phyloP scores from a whole-genome alignment of 2,113 vertebrate genomes.

The Craseonycteris thonglongyai region DNA sequence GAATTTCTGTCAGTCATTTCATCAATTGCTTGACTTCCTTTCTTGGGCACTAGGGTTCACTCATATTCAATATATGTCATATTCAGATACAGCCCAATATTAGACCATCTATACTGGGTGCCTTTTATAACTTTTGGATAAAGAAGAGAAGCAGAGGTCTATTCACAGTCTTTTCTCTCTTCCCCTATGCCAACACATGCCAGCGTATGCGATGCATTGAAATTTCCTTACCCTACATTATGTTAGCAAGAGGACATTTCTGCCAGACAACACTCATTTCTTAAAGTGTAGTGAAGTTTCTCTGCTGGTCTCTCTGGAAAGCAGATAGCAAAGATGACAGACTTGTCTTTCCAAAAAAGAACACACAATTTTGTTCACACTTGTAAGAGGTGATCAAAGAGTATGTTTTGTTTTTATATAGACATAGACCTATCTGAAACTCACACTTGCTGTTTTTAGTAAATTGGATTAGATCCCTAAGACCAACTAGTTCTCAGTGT shows the following conservation, averaged over 20 bases:
- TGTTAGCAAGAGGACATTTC: not conserved
- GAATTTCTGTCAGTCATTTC: not conserved
- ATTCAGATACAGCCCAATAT: not conserved
- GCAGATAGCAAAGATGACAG: not conserved
- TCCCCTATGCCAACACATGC: not conserved
- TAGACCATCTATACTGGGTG: not conserved
- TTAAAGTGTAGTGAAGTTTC: not conserved
- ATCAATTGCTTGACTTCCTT: not conserved
- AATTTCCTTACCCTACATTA: not conserved
- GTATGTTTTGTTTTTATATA: not conserved
- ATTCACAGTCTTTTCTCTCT: not conserved
- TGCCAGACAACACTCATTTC: not conserved
- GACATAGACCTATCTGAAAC: not conserved
- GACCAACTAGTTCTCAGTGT: not conserved
- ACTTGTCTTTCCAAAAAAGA: not conserved
- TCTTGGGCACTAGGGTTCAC: not conserved
- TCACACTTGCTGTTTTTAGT: not conserved
- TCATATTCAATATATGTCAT: not conserved
- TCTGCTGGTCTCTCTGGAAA: not conserved
- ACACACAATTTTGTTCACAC: not conserved
- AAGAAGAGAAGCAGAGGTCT: not conserved
- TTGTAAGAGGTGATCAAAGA: not conserved
- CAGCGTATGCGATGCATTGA: not conserved
- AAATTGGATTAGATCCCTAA: not conserved
- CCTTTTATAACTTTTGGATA: not conserved